Percentiles rank a stretch among this genome's conserved stretches.
Evolutionary conservation across 2,888 invertebrate genomes (phyloP).

Genomic region (Gibbula magus): DNA sequence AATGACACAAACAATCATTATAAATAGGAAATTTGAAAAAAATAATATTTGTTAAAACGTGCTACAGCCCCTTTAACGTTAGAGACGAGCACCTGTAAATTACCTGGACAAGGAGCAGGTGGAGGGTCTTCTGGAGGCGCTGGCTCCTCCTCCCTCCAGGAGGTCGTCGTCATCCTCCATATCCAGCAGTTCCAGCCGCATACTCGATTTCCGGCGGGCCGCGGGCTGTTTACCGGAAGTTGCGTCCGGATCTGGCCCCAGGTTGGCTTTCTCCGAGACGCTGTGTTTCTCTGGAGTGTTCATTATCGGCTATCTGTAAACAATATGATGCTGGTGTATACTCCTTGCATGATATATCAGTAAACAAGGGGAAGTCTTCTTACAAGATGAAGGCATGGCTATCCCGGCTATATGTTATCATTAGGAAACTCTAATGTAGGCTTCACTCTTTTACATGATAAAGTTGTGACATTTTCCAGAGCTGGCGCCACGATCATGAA

Average conservation of each 20-base stretch:
- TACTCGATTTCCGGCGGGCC: conserved; percentile 17
- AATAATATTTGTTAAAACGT: neutral
- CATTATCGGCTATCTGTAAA: neutral
- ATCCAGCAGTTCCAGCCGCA: conserved; percentile 38
- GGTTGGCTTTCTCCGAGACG: neutral
- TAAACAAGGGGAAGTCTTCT: no score
- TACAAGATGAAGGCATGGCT: no score
- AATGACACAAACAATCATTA: no score
- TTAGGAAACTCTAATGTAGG: no score
- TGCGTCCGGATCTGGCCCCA: neutral
- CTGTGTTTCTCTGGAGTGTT: neutral
- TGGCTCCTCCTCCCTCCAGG: conserved; percentile 20
- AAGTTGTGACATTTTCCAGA: no score
- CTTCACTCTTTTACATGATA: no score
- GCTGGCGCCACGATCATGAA: no score
- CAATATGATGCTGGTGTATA: no score
- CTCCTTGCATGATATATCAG: no score
- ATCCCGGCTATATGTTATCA: no score
- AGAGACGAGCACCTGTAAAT: neutral
- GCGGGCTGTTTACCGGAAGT: neutral
- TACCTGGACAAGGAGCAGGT: conserved; percentile 40
- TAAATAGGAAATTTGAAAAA: no score
- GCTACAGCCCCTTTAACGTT: no score
- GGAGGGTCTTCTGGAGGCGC: conserved; percentile 36
- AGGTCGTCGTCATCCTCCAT: conserved; percentile 34